phyloP scores from a whole-genome alignment of 2,888 invertebrate genomes.

The Leptinotarsa tumamoca region DNA sequence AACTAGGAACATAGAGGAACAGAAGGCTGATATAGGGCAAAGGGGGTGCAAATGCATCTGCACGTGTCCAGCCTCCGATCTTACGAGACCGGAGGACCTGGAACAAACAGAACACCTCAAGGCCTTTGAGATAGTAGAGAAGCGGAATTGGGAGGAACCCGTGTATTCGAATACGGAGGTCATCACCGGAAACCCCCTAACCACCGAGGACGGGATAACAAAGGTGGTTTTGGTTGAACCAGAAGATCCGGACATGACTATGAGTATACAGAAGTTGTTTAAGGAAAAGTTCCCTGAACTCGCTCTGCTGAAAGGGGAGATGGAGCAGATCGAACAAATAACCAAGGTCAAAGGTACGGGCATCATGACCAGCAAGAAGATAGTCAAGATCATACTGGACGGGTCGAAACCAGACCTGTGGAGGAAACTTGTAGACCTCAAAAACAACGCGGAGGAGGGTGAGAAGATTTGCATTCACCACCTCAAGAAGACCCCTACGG shows the following conservation, averaged over 20 bases:
- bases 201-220: neutral
- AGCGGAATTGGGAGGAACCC: neutral
- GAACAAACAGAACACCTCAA: neutral
- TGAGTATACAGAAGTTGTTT: constrained; percentile 5
- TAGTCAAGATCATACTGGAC: constrained; percentile 17
- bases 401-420: constrained; percentile 5
- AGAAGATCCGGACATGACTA: constrained; percentile 1
- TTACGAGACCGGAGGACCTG: neutral
- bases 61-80: neutral
- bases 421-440: neutral
- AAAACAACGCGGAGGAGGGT: neutral
- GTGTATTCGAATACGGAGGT: neutral
- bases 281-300: constrained; percentile 15
- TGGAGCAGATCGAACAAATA: constrained; percentile 22
- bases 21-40: neutral
- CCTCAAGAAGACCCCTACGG: neutral
- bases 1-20: neutral
- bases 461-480: constrained; percentile 14
- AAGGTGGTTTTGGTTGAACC: constrained; percentile 12
- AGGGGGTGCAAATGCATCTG: neutral
- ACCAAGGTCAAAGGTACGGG: constrained; percentile 17
- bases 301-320: neutral
- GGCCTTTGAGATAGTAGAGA: neutral
- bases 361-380: neutral
- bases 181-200: neutral